Conservation (phyloP, 92 coral and sea anemone genomes). For the Bergia puertoricense region DNA sequence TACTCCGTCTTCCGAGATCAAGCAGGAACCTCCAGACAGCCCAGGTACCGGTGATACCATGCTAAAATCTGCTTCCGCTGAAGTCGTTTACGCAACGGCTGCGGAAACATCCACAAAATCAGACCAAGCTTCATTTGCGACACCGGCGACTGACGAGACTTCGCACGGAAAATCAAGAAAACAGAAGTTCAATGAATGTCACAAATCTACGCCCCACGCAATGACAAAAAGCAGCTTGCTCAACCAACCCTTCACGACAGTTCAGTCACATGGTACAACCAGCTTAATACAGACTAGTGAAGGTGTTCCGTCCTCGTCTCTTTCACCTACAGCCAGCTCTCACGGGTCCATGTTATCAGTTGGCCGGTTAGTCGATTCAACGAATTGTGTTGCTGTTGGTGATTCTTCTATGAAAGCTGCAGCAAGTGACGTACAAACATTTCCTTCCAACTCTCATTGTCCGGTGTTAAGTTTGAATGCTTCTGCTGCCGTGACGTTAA, state of each 20-base stretch:
- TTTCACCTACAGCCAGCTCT: background rate
- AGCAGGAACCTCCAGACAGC: conserved; percentile 32
- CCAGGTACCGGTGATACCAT: background rate
- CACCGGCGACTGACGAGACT: background rate
- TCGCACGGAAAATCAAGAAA: background rate
- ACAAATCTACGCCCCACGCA: background rate
- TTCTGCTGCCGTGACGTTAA: background rate
- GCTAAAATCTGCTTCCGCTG: background rate
- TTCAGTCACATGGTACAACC: background rate
- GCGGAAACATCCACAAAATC: background rate
- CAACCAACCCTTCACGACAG: background rate
- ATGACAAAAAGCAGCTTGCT: conserved; percentile 18
- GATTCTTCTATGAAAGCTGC: background rate
- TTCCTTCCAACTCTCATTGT: background rate
- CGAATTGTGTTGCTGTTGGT: background rate
- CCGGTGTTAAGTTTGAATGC: background rate
- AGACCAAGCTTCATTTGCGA: background rate
- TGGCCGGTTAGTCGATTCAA: background rate
- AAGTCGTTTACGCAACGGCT: background rate
- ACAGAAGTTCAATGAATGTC: background rate
- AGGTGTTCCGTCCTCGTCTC: background rate
- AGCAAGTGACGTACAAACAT: background rate
- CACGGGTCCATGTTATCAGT: background rate
- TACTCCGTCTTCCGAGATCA: conserved; percentile 17
- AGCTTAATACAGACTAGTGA: background rate